Evolutionary conservation across 2,113 vertebrate genomes (phyloP).

Genomic region (Sarotherodon lohbergeri): DNA sequence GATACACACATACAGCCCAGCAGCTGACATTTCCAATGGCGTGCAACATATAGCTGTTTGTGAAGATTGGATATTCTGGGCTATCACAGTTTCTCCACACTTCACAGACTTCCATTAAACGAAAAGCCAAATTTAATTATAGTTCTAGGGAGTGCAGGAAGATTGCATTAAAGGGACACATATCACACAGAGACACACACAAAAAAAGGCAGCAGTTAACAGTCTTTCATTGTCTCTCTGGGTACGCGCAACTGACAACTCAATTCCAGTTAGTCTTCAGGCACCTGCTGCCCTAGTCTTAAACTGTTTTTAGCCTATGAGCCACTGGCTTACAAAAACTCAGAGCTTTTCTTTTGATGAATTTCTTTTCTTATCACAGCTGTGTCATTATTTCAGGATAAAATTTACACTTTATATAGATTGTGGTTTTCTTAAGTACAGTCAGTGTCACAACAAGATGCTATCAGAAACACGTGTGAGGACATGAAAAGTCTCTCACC

Average conservation of each 20-base stretch:
- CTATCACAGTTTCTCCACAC: slow-evolving; percentile 61
- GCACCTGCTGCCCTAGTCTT: slow-evolving; percentile 17
- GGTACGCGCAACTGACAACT: neutral
- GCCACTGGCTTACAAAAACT: neutral
- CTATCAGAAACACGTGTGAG: neutral
- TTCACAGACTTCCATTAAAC: slow-evolving; percentile 65
- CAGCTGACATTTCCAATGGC: neutral
- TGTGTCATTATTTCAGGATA: neutral
- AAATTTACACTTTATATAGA: neutral
- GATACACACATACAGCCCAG: neutral
- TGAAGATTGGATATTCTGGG: slow-evolving; percentile 58
- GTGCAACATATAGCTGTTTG: slow-evolving; percentile 11
- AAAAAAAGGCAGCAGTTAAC: neutral
- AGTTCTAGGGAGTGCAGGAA: neutral
- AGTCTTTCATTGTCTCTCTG: slow-evolving; percentile 19
- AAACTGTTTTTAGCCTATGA: neutral
- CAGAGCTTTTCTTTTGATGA: neutral
- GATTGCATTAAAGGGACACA: neutral
- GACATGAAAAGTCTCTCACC: neutral
- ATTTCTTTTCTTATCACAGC: neutral
- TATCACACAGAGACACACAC: neutral
- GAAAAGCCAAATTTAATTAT: slow-evolving; percentile 63
- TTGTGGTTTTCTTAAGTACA: neutral
- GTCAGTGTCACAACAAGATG: neutral
- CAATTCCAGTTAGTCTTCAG: slow-evolving; percentile 5